Evolutionary conservation across 1,140 invertebrate genomes (phyloP), one percentile per base, ranked within the genome.

Genomic region (Drosophila bifasciata): DNA sequence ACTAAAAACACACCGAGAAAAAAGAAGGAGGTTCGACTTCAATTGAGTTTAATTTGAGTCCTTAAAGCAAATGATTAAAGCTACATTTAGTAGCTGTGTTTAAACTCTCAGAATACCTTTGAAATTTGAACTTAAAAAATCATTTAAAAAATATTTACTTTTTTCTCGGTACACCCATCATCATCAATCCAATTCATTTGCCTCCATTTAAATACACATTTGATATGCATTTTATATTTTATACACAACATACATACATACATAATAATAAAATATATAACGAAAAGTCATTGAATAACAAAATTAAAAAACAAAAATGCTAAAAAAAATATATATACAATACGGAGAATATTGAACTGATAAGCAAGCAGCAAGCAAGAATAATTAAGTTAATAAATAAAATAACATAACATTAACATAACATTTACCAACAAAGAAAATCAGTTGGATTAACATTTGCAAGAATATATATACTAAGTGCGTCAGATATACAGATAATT

Each of bases 261-360:
- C 17, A 19, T 43, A 25, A 6, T 5, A 5, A 23, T 19, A 19
- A 64, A 76, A 53, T 41, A 64, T 55, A 32, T 52, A 16, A 39
- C 41, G 32, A 53, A 53, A 61, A 41, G 16, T 63, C 46, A 77
- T 57, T 49, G 16, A 53, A 19, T 36, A 39, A 52, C 16, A 36
- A 59, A 57, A 36, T 16, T 0, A 70, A 43, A 21, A 70, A 43
- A n/a, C n/a, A n/a, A n/a, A 23, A 59, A 60, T 41, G 53, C 51
- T 59, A 68, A 50, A 56, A 51, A 49, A 44, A 32, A 39, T 19
- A 25, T 6, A 58, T 74, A 73, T 60, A 77, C 53, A 77, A 73
- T 69, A 81, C 55, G 77, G 83, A 86, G 83, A 86, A 86, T 71
- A 86, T 77, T 78, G 81, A 86, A 86, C 81, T 86, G 81, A 86